Evolutionary conservation across 1,140 invertebrate genomes (phyloP).

Genomic region (Atta texana): DNA sequence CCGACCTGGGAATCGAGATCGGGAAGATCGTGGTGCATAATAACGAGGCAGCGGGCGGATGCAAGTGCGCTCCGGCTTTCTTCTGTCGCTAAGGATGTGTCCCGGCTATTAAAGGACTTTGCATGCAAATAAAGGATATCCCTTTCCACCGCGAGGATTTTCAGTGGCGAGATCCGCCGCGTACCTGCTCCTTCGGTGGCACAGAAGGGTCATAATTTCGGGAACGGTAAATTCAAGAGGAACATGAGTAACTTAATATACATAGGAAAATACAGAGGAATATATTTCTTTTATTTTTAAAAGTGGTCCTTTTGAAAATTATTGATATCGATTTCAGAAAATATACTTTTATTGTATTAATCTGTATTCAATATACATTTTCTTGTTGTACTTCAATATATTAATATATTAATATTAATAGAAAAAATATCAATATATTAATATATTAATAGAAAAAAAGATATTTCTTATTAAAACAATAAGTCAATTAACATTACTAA

Average conservation of each 20-base stretch:
- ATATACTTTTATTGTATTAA: not conserved
- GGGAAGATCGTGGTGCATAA: slow-evolving; percentile 71
- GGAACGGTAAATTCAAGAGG: not conserved
- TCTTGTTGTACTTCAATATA: not conserved
- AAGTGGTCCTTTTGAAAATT: not conserved
- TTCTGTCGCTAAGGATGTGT: slow-evolving; percentile 49
- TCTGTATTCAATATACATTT: not conserved
- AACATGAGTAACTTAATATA: slow-evolving; percentile 8
- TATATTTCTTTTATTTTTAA: not conserved
- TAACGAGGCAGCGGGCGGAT: slow-evolving; percentile 71
- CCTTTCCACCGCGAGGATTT: slow-evolving; percentile 34
- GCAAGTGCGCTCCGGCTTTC: slow-evolving; percentile 66
- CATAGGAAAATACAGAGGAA: not conserved
- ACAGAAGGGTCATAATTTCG: not conserved
- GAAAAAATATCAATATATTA: no score
- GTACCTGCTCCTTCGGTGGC: slow-evolving; percentile 49
- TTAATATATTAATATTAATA: not conserved
- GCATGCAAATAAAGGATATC: slow-evolving; percentile 70
- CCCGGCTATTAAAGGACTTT: slow-evolving; percentile 50
- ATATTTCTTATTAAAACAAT: not conserved
- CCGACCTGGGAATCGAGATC: slow-evolving; percentile 70
- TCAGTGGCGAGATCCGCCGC: slow-evolving; percentile 21
- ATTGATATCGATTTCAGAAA: not conserved
- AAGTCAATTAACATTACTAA: not conserved
- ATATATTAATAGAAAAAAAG: not conserved